Evolutionary conservation across 2,888 invertebrate species (phyloP), one percentile per base, ranked within the genome.

Genomic region (Synanthedon myopaeformis): DNA sequence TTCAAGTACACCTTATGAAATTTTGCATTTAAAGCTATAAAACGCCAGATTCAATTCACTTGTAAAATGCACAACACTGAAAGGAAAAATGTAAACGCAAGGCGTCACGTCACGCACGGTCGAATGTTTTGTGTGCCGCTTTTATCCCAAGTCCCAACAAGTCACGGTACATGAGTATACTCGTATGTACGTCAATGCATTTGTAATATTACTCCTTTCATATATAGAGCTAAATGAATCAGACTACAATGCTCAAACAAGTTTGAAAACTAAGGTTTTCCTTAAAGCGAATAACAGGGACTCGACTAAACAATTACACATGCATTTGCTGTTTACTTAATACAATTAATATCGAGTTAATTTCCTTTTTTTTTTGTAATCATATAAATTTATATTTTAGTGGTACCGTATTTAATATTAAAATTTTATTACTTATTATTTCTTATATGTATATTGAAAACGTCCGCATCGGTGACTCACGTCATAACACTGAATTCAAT

Each of bases 51-150:
- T n/a, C 48, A 45, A 14, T 45, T n/a, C n/a, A 45, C 35, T 35
- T 12, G 14, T 45, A n/a, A 45, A 45, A 45, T 45, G 48, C 13
- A 45, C 35, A 35, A 35, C 35, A 45, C 48, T 45, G 48, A 45
- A 45, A 13, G 48, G 48, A 58, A 66, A 67, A 59, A 62, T 62
- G 65, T 57, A 60, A 63, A 61, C 56, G 57, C 53, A 67, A 58
- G 62, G 60, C 58, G 70, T 69, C 67, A 73, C 58, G 70, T 69
- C 67, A 73, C 65, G 74, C 74, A 70, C 67, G 69, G 67, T 55
- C 63, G 72, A 59, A 60, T 66, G 70, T 68, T 71, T 72, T 74
- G 65, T 68, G 14, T 57, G 57, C 57, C 60, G 65, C 64, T 60
- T 71, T 73, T 57, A 54, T 58, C 45, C 45, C 42, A 53, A 55